Conservation (phyloP, 2,888 invertebrate genomes). For the Lypha dubia region DNA sequence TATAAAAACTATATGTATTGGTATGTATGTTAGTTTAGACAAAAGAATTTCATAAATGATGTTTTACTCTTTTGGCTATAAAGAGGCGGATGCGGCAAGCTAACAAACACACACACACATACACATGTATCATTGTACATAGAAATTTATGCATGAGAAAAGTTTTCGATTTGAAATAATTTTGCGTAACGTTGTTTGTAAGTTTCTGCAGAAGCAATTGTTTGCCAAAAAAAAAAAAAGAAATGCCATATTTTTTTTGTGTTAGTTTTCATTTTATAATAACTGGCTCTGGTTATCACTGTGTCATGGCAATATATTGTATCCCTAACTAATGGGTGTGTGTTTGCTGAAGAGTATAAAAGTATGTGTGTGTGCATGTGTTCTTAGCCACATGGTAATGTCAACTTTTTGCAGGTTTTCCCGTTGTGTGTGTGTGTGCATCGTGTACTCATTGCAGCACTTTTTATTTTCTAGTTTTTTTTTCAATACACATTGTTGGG, state of each 20-base stretch:
- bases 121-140: neutral
- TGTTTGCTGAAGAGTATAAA: conserved; percentile 27
- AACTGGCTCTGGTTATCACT: conserved; percentile 47
- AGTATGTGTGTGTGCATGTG: conserved; percentile 58
- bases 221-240: conserved; percentile 46
- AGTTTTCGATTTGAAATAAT: conserved; percentile 47
- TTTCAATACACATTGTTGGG: conserved; percentile 70
- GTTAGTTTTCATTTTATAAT: neutral
- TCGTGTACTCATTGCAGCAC: conserved; percentile 67
- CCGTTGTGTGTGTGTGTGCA: conserved; percentile 17
- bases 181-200: conserved; percentile 10
- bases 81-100: conserved; percentile 64
- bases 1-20: neutral
- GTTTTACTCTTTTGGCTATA: conserved; percentile 55
- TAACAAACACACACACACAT: neutral
- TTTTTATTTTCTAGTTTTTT: conserved; percentile 43
- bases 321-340: conserved; percentile 53
- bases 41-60: conserved; percentile 46
- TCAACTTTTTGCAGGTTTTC: conserved; percentile 78
- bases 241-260: too few species aligned
- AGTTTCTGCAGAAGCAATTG: conserved; percentile 26
- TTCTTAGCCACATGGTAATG: conserved; percentile 71
- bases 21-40: conserved; percentile 11
- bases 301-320: conserved; percentile 40
- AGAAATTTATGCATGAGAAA: conserved; percentile 55